Conservation (phyloP, 2,797 vertebrate species). For the Enteromius viviparus region DNA sequence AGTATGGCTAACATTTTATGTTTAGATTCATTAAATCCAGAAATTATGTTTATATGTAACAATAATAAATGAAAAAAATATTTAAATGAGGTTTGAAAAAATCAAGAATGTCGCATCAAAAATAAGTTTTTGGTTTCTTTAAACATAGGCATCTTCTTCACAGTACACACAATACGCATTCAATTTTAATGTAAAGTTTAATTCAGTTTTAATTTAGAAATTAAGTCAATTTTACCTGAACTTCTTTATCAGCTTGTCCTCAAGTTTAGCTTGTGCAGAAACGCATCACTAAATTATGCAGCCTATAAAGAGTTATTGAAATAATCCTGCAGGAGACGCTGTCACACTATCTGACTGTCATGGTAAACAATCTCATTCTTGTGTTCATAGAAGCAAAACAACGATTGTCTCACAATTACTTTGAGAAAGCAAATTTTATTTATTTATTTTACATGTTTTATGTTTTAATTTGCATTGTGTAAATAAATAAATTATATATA, state of each 20-base stretch:
- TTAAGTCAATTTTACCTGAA: not conserved
- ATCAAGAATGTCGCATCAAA: not conserved
- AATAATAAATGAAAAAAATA: too few species aligned
- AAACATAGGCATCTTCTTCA: too few species aligned
- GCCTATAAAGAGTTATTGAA: not conserved
- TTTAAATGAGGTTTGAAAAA: too few species aligned
- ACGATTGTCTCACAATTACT: too few species aligned
- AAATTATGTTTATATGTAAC: too few species aligned
- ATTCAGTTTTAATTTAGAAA: too few species aligned
- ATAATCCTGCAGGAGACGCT: not conserved
- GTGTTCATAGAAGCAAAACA: not conserved
- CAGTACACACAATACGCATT: too few species aligned
- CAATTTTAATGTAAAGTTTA: too few species aligned
- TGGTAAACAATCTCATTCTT: not conserved
- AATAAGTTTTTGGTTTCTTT: not conserved
- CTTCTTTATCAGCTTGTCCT: not conserved
- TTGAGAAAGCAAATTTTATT: too few species aligned
- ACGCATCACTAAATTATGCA: not conserved
- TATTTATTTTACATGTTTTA: not conserved
- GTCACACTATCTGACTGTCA: not conserved
- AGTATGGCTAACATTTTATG: too few species aligned
- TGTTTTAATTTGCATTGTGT: not conserved
- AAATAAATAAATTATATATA: not conserved
- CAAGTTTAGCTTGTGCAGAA: not conserved
- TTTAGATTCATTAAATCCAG: too few species aligned